Conservation (phyloP, 1,140 invertebrate species). For the Phthorimaea operculella region DNA sequence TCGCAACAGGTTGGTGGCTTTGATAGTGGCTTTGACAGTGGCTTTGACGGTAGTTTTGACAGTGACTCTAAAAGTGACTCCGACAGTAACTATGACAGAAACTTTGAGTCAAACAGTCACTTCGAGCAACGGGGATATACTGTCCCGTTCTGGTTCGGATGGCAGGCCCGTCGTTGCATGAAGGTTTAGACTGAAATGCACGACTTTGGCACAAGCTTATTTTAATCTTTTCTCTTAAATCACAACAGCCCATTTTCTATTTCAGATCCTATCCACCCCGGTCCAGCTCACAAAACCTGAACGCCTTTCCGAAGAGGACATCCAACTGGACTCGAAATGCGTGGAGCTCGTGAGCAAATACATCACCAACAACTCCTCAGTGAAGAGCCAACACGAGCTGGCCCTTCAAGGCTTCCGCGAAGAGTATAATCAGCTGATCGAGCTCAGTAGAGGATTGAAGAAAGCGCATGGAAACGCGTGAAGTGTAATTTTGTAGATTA, state of each 20-base stretch:
- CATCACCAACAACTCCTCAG: constrained; percentile 70
- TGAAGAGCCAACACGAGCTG: constrained; percentile 71
- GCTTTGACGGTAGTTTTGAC: no score
- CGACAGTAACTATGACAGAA: no score
- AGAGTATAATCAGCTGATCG: constrained; percentile 66
- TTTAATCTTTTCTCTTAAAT: no score
- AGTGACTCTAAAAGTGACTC: no score
- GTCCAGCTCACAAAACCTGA: constrained; percentile 41
- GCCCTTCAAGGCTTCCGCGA: constrained; percentile 75
- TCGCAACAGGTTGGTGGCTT: constrained; percentile 35
- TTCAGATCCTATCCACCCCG: constrained; percentile 50
- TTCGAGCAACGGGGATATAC: no score
- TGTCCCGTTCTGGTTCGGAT: no score
- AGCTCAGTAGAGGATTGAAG: constrained; percentile 71
- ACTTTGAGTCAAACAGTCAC: no score
- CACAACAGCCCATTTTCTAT: no score
- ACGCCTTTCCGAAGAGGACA: constrained; percentile 35
- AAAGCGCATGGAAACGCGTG: constrained; percentile 71
- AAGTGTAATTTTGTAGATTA: constrained; percentile 15
- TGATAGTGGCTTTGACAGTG: no score
- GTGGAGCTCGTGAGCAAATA: constrained; percentile 72
- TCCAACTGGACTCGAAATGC: constrained; percentile 55
- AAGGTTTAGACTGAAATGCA: no score
- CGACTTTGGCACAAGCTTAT: no score
- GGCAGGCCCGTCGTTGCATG: no score